A percentile compares a stretch with the other conserved stretches of the same genome.
These are phyloP conservation scores for Schizaphis graminum DNA, from an alignment of 2,888 invertebrate genomes.

Conservation along the genomic window DNA sequence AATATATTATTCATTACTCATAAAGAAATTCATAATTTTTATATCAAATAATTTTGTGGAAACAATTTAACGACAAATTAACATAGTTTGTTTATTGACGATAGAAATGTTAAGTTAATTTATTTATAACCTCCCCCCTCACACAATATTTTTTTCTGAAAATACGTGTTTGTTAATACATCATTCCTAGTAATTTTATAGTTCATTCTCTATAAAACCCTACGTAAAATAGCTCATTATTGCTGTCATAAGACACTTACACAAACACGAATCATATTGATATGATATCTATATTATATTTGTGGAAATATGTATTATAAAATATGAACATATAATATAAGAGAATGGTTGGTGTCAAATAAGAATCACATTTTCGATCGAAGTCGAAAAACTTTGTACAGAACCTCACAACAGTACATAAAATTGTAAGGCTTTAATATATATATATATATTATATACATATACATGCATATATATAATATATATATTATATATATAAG, in stretches of 20 bases:
- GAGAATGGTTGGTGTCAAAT: background rate
- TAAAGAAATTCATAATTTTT: background rate
- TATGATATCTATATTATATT: background rate
- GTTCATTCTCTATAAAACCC: too few species aligned
- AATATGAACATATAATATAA: background rate
- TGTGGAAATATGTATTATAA: background rate
- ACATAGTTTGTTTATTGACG: too few species aligned
- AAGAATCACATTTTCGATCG: conserved; percentile 57
- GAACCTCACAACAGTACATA: conserved; percentile 3
- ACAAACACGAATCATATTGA: background rate
- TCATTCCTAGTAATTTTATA: too few species aligned
- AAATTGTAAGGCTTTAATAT: conserved; percentile 47
- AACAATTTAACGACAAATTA: background rate
- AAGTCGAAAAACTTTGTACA: conserved; percentile 21
- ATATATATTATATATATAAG: conserved; percentile 15
- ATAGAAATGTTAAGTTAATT: background rate
- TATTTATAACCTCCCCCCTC: background rate
- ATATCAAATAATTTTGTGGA: background rate
- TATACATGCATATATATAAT: too few species aligned
- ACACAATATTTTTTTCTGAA: too few species aligned
- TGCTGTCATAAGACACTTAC: background rate
- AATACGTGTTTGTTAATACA: too few species aligned
- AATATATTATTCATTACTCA: background rate
- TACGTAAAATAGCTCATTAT: background rate
- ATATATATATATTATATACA: background rate